Percentiles rank a stretch among this genome's conserved stretches.
These are phyloP conservation scores for Silurus aristotelis DNA, from an alignment of 2,797 vertebrate species.

Conservation along the genomic window DNA sequence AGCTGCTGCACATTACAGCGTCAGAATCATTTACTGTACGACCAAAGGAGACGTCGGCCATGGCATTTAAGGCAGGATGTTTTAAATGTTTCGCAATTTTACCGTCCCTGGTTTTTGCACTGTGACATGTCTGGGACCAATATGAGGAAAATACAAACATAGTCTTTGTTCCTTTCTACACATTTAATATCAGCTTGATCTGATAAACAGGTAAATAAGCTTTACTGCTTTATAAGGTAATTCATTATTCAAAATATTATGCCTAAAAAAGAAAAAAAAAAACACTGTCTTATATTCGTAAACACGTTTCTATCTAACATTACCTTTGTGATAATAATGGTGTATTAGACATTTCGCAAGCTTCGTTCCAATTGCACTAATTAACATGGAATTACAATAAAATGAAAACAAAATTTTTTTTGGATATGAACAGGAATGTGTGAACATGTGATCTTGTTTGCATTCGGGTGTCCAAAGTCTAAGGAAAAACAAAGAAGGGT, in stretches of 20 bases:
- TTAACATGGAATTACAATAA: constrained; percentile 6
- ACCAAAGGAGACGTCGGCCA: constrained; percentile 59
- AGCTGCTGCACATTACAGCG: constrained; percentile 64
- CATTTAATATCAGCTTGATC: constrained; percentile 21
- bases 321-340: constrained; percentile 28
- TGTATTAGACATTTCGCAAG: constrained; percentile 15
- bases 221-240: constrained; percentile 37
- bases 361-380: constrained; percentile 37
- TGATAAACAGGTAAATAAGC: constrained; percentile 44
- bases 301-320: constrained; percentile 3
- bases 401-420: constrained; percentile 32
- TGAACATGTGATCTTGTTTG: not conserved
- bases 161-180: constrained; percentile 24
- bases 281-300: not conserved
- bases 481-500: not conserved
- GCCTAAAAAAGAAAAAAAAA: not conserved
- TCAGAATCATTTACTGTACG: constrained; percentile 69
- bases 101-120: constrained; percentile 66
- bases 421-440: not conserved
- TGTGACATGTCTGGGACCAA: constrained; percentile 71
- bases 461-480: not conserved
- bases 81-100: constrained; percentile 51
- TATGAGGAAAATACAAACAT: constrained; percentile 45
- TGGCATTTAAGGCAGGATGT: constrained; percentile 64
- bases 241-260: constrained; percentile 18